Percentiles rank a stretch among this genome's conserved stretches.
Conservation (phyloP, 2,888 invertebrate species). For the Tetranychus piercei region DNA sequence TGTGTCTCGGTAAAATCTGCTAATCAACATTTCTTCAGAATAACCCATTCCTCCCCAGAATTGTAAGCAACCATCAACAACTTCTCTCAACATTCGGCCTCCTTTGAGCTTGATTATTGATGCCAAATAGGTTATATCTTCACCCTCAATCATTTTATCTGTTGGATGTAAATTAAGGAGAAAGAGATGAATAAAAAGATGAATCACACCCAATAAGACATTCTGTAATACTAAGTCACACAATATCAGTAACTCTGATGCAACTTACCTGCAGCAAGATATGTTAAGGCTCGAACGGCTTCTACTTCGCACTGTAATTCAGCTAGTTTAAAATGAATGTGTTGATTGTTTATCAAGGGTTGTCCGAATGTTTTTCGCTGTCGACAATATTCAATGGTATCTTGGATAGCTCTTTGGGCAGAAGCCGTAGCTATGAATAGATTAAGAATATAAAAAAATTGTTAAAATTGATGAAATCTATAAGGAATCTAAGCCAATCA, state of each 20-base stretch:
- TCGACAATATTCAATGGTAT: conserved; percentile 38
- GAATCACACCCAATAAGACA: too few species aligned
- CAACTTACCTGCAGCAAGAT: conserved; percentile 32
- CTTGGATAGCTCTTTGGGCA: conserved; percentile 27
- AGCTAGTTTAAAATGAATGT: conserved; percentile 39
- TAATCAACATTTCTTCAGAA: conserved; percentile 35
- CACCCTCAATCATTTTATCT: conserved; percentile 30
- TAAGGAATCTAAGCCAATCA: conserved; percentile 20
- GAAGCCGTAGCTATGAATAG: background rate
- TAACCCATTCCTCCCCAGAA: conserved; percentile 43
- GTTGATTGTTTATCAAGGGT: conserved; percentile 35
- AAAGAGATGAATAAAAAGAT: background rate
- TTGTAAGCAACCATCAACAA: conserved; percentile 40
- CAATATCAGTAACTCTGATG: background rate
- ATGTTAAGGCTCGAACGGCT: conserved; percentile 35
- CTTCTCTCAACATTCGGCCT: conserved; percentile 35
- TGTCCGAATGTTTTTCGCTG: conserved; percentile 37
- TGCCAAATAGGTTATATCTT: conserved; percentile 39
- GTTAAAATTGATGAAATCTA: conserved; percentile 32
- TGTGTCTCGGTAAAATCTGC: conserved; percentile 34
- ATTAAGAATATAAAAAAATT: conserved; percentile 26
- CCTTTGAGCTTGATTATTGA: conserved; percentile 42
- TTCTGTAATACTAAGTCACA: background rate
- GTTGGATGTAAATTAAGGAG: background rate
- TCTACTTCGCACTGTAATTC: conserved; percentile 41